Base-by-base conservation (phyloP, 2,797 vertebrate species). In the Myripristis murdjan region DNA sequence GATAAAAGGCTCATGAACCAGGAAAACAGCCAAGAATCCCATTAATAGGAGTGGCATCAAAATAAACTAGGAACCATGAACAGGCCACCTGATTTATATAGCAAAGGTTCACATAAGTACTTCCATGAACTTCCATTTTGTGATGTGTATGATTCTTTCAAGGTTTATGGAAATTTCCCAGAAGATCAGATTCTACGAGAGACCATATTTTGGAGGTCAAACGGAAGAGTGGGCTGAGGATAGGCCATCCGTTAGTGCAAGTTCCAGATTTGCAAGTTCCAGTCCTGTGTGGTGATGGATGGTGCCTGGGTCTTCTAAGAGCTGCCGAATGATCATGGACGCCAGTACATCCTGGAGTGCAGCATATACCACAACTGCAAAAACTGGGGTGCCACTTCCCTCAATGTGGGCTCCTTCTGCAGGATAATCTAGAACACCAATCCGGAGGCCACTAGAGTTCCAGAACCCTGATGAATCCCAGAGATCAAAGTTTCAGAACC, bases 241-340 rank as follows among this genome's bases (percentile, higher is more conserved):
- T 41, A 90, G 86, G 54, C 83, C 77, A 0, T 90, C 89, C 0
- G 58, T 89, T 20, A n/a, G n/a, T n/a, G n/a, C 79, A 75, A 0
- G 83, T 75, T 92, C n/a, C 88, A 87, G 73, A 80, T 88, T 48
- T 20, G 47, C 39, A 89, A 93, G 59, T 73, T 92, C 53, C 70
- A 87, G 65, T 93, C 91, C 61, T 89, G 86, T 6, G 63, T 82
- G 52, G 91, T 93, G 56, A 49, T 75, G 24, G 90, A 91, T 5
- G 91, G 90, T 1, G 81, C 87, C 1, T 93, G 90, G 84, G 83
- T 87, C 70, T 82, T 92, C 59, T 93, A 87, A 6, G 87, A 91
- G 69, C 87, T 84, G 70, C 86, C 87, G 15, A 76, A 82, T 77
- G 90, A 89, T 68, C 71, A 55, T 0, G 89, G 90, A 4, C 88